phyloP scores from a whole-genome alignment of 2,888 invertebrate genomes.

The Drosophila limbata region DNA sequence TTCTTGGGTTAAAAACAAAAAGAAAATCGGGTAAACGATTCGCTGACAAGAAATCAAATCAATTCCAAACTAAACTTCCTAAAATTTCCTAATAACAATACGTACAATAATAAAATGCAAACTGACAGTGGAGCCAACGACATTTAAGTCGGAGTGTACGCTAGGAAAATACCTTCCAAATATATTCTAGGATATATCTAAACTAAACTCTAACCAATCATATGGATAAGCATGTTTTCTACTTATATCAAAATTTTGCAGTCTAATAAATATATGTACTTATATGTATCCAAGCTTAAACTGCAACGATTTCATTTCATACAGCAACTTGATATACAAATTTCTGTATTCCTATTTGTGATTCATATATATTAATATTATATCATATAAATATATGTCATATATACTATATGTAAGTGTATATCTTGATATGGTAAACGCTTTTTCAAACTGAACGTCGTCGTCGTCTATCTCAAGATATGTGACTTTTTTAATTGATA shows the following conservation, averaged over 20 bases:
- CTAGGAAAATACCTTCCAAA: background rate
- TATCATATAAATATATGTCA: constrained; percentile 16
- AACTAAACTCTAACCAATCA: background rate
- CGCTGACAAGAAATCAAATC: constrained; percentile 20
- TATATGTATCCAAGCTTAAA: constrained; percentile 21
- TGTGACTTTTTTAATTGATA: constrained; percentile 23
- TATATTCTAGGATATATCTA: too few species aligned
- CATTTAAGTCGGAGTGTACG: background rate
- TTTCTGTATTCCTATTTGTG: constrained; percentile 4
- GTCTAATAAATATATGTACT: background rate
- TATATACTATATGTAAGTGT: constrained; percentile 28
- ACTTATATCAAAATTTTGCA: constrained; percentile 4
- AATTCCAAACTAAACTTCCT: constrained; percentile 12
- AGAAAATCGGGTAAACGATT: constrained; percentile 7
- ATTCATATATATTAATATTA: constrained; percentile 3
- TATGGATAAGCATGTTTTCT: constrained; percentile 17
- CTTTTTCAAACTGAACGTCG: constrained; percentile 27
- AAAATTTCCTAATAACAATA: background rate
- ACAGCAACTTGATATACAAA: constrained; percentile 14
- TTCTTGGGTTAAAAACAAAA: background rate
- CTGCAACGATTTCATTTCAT: constrained; percentile 26
- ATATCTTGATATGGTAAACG: constrained; percentile 33
- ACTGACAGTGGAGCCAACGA: background rate
- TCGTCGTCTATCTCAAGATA: constrained; percentile 30
- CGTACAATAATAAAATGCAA: background rate